Base-by-base conservation (phyloP, 2,797 vertebrate genomes). In the Bradypodion ventrale region DNA sequence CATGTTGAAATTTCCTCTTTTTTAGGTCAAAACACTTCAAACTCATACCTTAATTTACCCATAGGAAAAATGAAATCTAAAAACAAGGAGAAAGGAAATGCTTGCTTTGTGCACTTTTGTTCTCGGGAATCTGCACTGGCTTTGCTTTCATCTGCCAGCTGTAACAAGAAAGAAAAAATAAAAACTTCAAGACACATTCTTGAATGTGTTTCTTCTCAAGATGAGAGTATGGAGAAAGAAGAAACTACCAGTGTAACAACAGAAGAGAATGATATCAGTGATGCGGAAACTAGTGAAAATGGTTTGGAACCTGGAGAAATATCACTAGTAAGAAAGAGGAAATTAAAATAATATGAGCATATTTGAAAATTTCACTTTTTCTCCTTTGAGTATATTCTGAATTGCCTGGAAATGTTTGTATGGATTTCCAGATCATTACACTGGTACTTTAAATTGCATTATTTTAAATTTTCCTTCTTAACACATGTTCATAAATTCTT, bases 231-330 rank as follows among this genome's bases (percentile, higher is more conserved):
- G 32, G 91, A 89, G 80, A 93, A 87, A 84, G 88, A 85, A 40
- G 93, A 95, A 86, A 93, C 88, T 72, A 94, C 91, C 89, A 93
- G 90, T 70, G 78, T 93, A 62, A 96, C 84, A 0, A 94, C 90
- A 68, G 95, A 96, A 81, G 95, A 96, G 79, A 95, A 94, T 77
- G 90, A 95, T 87, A 84, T 85, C 74, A 96, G 95, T 60, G 94
- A 96, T 83, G 82, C 92, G 21, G 95, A 97, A 77, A 96, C 93
- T 86, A 93, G 85, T 70, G 95, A 94, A 89, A 95, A 91, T 80
- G 95, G 87, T 80, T 90, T 97, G 88, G 96, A 98, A 94, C 95
- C 95, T 69, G 96, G 95, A 84, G 96, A 98, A 94, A 89, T 97
- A 89, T 91, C 96, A 72, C 68, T 88, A 70, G 94, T 97, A 83